phyloP scores from a whole-genome alignment of 2,888 invertebrate genomes.

The Physocephala rufipes region DNA sequence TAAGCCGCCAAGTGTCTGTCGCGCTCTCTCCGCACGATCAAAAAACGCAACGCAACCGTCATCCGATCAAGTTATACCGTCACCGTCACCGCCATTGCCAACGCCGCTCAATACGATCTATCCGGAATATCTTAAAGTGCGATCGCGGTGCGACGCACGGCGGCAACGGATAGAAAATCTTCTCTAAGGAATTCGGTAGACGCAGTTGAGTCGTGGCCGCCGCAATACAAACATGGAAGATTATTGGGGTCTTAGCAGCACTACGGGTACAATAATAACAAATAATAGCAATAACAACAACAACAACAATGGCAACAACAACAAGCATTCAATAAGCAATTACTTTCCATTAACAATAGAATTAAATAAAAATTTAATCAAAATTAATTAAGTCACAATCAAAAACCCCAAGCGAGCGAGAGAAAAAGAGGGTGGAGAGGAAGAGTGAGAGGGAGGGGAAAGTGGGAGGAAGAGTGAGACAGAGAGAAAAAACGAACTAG shows the following conservation, averaged over 20 bases:
- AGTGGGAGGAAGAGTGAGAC: too few species aligned
- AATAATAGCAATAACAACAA: too few species aligned
- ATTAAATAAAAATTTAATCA: slow-evolving; percentile 28
- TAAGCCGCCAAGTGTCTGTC: too few species aligned
- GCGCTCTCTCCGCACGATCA: too few species aligned
- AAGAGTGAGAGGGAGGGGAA: too few species aligned
- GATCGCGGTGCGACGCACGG: slow-evolving; percentile 1
- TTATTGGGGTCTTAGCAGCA: slow-evolving; percentile 66
- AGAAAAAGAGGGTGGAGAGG: neutral
- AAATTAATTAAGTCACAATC: slow-evolving; percentile 31
- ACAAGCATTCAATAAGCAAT: too few species aligned
- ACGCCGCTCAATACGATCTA: too few species aligned
- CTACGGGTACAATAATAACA: slow-evolving; percentile 66
- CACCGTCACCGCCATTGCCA: neutral
- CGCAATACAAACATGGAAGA: slow-evolving; percentile 57
- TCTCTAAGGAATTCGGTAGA: slow-evolving; percentile 22
- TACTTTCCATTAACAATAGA: slow-evolving; percentile 20
- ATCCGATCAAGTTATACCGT: neutral
- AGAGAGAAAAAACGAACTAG: too few species aligned
- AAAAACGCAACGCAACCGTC: slow-evolving; percentile 5
- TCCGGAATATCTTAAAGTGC: too few species aligned
- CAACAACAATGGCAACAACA: too few species aligned
- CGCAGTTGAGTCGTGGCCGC: slow-evolving; percentile 39
- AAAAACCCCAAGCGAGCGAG: neutral
- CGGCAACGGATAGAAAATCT: slow-evolving; percentile 34